phyloP scores from a whole-genome alignment of 2,888 invertebrate genomes.

The Macropis europaea region DNA sequence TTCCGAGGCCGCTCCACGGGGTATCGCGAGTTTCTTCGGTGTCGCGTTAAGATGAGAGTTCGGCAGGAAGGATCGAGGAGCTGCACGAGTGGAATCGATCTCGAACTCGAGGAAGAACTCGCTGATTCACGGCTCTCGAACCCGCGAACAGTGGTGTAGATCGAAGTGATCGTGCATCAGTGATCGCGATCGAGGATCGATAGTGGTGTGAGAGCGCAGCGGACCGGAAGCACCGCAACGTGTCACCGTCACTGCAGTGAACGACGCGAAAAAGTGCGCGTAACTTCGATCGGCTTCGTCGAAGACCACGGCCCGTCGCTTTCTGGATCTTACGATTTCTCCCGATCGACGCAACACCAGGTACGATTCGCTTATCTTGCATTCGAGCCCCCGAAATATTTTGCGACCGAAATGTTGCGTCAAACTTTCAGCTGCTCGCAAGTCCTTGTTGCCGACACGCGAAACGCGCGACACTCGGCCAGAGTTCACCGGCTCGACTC shows the following conservation, averaged over 20 bases:
- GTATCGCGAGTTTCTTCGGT: background rate
- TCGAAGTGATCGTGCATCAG: slow-evolving; percentile 27
- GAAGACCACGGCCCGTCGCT: background rate
- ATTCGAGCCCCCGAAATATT: too few relatives aligned
- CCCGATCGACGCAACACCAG: too few relatives aligned
- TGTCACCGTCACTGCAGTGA: slow-evolving; percentile 55
- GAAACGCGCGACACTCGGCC: background rate
- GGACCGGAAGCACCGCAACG: slow-evolving; percentile 36
- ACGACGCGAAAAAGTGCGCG: slow-evolving; percentile 62
- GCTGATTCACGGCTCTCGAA: background rate
- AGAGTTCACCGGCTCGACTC: background rate
- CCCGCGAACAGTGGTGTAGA: slow-evolving; percentile 15
- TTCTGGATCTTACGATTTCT: slow-evolving; percentile 26
- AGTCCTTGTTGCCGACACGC: too few relatives aligned
- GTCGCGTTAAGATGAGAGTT: background rate
- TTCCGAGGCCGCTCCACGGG: background rate
- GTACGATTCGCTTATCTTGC: too few relatives aligned
- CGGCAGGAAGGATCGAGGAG: background rate
- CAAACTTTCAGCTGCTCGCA: too few relatives aligned
- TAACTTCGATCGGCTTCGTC: slow-evolving; percentile 23
- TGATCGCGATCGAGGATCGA: slow-evolving; percentile 15
- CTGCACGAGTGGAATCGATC: background rate
- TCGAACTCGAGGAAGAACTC: background rate
- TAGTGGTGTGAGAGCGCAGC: slow-evolving; percentile 33
- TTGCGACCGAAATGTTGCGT: too few relatives aligned